These are phyloP conservation scores for Lipophrys pholis DNA, from an alignment of 2,113 vertebrate species.

Conservation along the genomic window DNA sequence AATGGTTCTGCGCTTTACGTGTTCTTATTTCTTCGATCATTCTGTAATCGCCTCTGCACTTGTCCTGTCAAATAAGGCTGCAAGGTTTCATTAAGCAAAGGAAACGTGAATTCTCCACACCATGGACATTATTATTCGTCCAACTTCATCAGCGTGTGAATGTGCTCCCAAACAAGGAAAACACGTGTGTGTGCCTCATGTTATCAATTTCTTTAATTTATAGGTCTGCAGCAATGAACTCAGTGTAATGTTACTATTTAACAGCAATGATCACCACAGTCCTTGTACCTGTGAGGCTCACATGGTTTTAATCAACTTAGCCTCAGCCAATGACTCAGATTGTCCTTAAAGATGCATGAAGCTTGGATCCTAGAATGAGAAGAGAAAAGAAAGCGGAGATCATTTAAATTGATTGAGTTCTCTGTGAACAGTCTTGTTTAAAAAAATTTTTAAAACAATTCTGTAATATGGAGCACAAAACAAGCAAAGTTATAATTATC, in stretches of 20 bases:
- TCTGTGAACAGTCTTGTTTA: not conserved
- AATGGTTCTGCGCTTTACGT: not conserved
- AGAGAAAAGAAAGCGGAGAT: slow-evolving; percentile 10
- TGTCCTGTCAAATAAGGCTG: too few species aligned
- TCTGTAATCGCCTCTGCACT: not conserved
- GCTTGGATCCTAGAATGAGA: not conserved
- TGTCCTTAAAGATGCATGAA: slow-evolving; percentile 49
- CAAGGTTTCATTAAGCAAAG: too few species aligned
- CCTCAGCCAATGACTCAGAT: slow-evolving; percentile 13
- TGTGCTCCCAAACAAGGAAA: not conserved
- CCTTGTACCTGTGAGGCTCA: slow-evolving; percentile 11
- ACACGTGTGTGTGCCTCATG: not conserved
- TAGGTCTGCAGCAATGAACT: not conserved
- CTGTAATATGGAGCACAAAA: slow-evolving; percentile 2
- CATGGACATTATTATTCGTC: not conserved
- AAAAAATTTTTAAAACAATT: slow-evolving; percentile 12
- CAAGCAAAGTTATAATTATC: not conserved
- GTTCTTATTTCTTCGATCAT: slow-evolving; percentile 2
- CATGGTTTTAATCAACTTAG: slow-evolving; percentile 32
- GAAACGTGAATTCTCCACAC: not conserved
- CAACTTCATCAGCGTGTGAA: not conserved
- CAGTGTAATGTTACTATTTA: not conserved
- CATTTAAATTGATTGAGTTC: slow-evolving; percentile 31
- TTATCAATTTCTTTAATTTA: not conserved
- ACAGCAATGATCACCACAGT: slow-evolving; percentile 5